Conservation (phyloP, 2,113 vertebrate species). For the Ardeotis arabs region DNA sequence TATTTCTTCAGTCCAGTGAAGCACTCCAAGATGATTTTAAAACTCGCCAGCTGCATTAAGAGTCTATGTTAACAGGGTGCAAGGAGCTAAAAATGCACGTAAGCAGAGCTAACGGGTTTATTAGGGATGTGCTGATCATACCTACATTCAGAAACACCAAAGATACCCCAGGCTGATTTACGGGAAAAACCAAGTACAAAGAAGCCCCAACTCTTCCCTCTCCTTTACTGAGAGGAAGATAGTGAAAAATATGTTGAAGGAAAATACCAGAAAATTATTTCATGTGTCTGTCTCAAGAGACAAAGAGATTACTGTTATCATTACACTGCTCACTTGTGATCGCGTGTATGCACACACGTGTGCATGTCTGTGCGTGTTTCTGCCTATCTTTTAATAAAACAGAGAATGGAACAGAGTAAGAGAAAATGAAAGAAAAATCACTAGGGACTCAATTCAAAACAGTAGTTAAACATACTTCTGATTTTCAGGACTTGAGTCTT, state of each 20-base stretch:
- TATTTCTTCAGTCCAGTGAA: slow-evolving; percentile 71
- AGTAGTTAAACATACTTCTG: background rate
- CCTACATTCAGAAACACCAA: background rate
- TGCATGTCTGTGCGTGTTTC: background rate
- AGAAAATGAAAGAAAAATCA: background rate
- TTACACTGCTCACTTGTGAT: background rate
- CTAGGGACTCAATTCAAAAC: background rate
- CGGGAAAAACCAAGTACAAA: background rate
- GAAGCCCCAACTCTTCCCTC: background rate
- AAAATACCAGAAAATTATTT: background rate
- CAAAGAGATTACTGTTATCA: background rate
- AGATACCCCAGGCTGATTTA: background rate
- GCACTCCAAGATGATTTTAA: slow-evolving; percentile 73
- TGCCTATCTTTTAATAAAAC: background rate
- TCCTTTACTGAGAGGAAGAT: background rate
- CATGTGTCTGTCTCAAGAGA: background rate
- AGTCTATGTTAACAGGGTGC: slow-evolving; percentile 22
- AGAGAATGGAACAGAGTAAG: background rate
- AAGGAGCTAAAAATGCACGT: slow-evolving; percentile 6
- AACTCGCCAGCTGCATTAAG: slow-evolving; percentile 70
- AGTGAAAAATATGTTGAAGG: background rate
- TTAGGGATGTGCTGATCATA: background rate
- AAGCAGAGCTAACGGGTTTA: slow-evolving; percentile 23
- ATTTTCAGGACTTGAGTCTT: background rate
- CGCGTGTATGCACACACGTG: fast-evolving